Conservation (phyloP, 2,797 vertebrate species). For the Sebastiscus tertius region DNA sequence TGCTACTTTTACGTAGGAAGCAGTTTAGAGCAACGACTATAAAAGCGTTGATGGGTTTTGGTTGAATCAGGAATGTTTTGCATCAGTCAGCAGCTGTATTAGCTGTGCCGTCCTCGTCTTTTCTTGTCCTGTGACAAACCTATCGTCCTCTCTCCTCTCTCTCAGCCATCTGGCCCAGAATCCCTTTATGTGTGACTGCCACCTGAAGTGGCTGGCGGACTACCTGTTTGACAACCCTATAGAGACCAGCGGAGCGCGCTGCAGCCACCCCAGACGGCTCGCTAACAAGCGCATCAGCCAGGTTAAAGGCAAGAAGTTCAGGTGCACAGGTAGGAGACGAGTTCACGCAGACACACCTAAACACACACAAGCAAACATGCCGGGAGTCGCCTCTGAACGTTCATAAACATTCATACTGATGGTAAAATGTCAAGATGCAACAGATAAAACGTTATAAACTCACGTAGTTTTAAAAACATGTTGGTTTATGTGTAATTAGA, state of each 20-base stretch:
- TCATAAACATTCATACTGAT: neutral
- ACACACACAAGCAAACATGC: neutral
- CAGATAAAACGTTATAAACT: neutral
- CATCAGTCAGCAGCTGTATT: neutral
- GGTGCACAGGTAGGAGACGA: conserved; percentile 92
- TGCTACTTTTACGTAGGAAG: neutral
- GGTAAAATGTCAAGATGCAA: neutral
- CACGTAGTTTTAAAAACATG: neutral
- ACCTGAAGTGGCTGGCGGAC: conserved; percentile 99
- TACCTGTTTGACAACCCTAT: conserved; percentile 98
- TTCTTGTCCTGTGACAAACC: neutral
- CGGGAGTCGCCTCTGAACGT: neutral
- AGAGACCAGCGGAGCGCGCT: conserved; percentile 99
- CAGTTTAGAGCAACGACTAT: neutral
- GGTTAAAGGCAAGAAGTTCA: conserved; percentile 99
- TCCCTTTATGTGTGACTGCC: conserved; percentile 99
- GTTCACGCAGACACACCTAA: neutral
- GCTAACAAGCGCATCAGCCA: conserved; percentile 99
- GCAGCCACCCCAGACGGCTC: conserved; percentile 94
- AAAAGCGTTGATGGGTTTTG: neutral
- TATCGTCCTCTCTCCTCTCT: neutral
- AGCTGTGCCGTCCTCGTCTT: neutral
- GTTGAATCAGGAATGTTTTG: neutral
- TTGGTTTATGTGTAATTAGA: conserved; percentile 64
- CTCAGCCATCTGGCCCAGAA: conserved; percentile 98